phyloP scores from a whole-genome alignment of 2,888 invertebrate species.

The Drosophila trichaetosa region DNA sequence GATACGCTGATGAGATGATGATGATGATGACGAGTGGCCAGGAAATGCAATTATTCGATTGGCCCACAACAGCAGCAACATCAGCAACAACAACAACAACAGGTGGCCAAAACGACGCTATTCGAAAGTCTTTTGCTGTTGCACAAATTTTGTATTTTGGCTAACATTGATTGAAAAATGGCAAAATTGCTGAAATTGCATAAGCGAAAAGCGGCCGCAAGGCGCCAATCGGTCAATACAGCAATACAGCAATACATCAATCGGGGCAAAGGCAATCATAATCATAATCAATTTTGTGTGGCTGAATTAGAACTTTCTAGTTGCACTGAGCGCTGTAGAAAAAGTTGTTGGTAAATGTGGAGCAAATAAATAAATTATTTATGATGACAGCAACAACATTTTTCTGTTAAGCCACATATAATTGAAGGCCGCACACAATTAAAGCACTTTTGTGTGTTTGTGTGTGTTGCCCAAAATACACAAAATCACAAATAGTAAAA shows the following conservation, averaged over 20 bases:
- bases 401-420: constrained; percentile 20
- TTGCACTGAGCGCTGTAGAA: constrained; percentile 4
- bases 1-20: constrained; percentile 10
- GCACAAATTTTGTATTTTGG: constrained; percentile 10
- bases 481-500: neutral
- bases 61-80: constrained; percentile 59
- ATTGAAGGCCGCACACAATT: constrained; percentile 75
- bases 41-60: constrained; percentile 82
- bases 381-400: constrained; percentile 46
- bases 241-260: constrained; percentile 19
- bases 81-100: constrained; percentile 2
- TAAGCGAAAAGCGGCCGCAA: constrained; percentile 52
- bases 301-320: constrained; percentile 53
- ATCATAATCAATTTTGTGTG: constrained; percentile 51
- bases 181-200: constrained; percentile 56
- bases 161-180: constrained; percentile 1
- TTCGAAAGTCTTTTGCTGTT: constrained; percentile 66
- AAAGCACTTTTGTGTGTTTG: constrained; percentile 46
- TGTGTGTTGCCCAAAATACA: constrained; percentile 10
- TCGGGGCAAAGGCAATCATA: constrained; percentile 32
- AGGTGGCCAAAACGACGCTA: constrained; percentile 54
- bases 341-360: constrained; percentile 39
- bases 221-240: constrained; percentile 17
- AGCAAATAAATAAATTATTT: constrained; percentile 61
- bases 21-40: constrained; percentile 49